Conservation (phyloP, 2,113 vertebrate genomes). For the Nymphicus hollandicus region DNA sequence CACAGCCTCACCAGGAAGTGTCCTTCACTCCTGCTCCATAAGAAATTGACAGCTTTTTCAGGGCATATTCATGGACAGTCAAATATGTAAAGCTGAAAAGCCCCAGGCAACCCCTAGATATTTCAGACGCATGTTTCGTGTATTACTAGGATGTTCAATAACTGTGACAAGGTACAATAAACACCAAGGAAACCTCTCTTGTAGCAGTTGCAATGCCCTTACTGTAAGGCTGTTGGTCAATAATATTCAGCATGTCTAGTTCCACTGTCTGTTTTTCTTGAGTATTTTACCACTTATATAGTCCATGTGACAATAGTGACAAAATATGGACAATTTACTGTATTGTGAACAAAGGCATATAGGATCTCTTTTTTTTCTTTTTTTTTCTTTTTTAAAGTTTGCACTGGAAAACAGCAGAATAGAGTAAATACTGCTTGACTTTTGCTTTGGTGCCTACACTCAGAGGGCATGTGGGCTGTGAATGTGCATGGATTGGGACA, state of each 20-base stretch:
- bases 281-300: neutral
- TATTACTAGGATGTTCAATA: neutral
- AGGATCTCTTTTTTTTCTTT: neutral
- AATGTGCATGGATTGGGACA: neutral
- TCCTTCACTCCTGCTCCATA: neutral
- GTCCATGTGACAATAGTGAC: neutral
- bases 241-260: neutral
- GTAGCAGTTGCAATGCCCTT: neutral
- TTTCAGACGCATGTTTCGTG: neutral
- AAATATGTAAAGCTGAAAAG: neutral
- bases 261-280: neutral
- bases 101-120: rapidly evolving
- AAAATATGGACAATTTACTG: neutral
- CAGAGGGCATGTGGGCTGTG: neutral
- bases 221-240: neutral
- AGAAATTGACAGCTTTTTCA: neutral
- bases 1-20: neutral
- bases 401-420: neutral
- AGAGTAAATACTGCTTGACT: neutral
- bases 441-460: neutral
- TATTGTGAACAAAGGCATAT: neutral
- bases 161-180: neutral
- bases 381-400: neutral
- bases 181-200: neutral
- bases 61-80: neutral